Base-by-base conservation (phyloP, 2,113 vertebrate genomes). In the Struthio camelus region DNA sequence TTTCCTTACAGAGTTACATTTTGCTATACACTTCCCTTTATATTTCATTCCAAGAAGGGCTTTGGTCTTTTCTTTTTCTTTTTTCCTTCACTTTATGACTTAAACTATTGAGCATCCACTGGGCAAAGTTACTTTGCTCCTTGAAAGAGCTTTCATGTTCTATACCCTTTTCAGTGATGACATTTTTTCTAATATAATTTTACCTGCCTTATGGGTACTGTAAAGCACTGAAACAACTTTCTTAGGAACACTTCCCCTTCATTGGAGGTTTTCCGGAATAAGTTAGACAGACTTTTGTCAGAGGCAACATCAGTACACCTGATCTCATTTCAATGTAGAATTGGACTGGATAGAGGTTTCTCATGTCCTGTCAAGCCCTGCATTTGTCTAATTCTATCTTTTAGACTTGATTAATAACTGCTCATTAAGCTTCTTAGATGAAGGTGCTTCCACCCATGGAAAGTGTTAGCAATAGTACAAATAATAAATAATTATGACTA, bases 131-230 rank as follows among this genome's bases (percentile, higher is more conserved):
- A 34, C 25, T 94, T 83, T 77, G 42, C 6, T 32, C 23, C 28
- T 71, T 85, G 51, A 71, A 92, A 71, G 14, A 64, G 9, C 22
- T 93, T 93, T 87, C 40, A 51, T 70, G 12, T 86, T 85, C 62
- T 38, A 32, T 38, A 67, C 30, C 18, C 11, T 86, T 78, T 81
- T 51, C 42, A 51, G 5, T 64, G 38, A 51, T 32, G 8, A 72
- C 17, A 82, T 91, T 81, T 94, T 94, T 93, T 72, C 40, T 75
- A 53, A 69, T 75, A 77, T 30, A 51, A 16, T 54, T 89, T 95
- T 78, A 78, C 34, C 50, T 89, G 38, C 4, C 5, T 9, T 72
- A 30, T 48, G 51, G 19, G 36, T 75, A 50, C 73, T 81, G 51
- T 85, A 79, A 84, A 93, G 30, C 28, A 65, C 11, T 72, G 58